Evolutionary conservation across 2,888 invertebrate genomes (phyloP), one percentile per base, ranked within the genome.

Genomic region (Diplazon laetatorius): DNA sequence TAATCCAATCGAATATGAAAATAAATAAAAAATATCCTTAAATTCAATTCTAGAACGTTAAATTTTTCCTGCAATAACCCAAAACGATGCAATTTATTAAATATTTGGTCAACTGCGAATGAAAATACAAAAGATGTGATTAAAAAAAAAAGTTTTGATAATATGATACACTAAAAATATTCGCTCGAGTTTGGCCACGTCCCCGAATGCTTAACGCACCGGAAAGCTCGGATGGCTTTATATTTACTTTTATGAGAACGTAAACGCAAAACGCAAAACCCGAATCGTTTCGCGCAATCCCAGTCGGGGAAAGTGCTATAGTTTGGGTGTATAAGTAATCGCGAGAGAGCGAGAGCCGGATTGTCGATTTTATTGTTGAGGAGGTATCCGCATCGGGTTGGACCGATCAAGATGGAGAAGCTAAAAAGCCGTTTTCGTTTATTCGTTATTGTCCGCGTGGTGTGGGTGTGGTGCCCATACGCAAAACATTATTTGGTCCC

Each of bases 331-430:
- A 44, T 35, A n/a, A 63, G 75, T 66, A 37, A 55, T 75, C 62
- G 66, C 55, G 42, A 62, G 46, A 20, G 63, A 16, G 25, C 46
- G 48, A 60, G 48, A 60, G 25, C 25, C 76, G 82, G 80, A 82
- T 82, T 69, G 78, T 79, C 83, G 86, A 88, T 87, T 89, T 89
- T 88, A 89, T 89, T 88, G 87, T 84, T 83, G 66, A 69, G 83
- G 83, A 86, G n/a, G n/a, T n/a, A n/a, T n/a, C 89, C 88, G 86
- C 83, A 84, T 80, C 82, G 82, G 86, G 87, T 85, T 87, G 87
- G 89, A 89, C 85, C 89, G 89, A 89, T 89, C 89, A 89, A 88
- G 87, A 89, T 89, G 88, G 86, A 87, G 86, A 88, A 86, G 87
- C 85, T 88, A 88, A 88, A 87, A 87, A 89, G 87, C 84, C 85